Evolutionary conservation across 2,797 vertebrate genomes (phyloP).

Genomic region (Semotilus atromaculatus): DNA sequence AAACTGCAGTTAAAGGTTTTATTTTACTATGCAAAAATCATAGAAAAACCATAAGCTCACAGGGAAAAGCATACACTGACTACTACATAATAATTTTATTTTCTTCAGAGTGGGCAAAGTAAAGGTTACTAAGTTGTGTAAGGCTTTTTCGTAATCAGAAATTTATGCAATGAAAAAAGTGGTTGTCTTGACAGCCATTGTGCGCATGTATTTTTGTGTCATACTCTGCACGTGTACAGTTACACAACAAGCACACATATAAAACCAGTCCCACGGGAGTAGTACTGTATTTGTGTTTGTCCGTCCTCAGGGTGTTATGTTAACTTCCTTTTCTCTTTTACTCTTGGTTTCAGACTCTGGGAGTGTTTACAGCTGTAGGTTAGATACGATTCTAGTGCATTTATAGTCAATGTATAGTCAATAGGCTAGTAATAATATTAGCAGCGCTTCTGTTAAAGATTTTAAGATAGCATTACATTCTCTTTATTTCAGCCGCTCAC

Average conservation of each 20-base stretch:
- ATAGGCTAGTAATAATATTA: not conserved
- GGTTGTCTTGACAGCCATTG: not conserved
- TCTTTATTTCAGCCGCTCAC: slow-evolving; percentile 22
- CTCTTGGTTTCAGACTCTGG: not conserved
- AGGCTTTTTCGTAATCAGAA: not conserved
- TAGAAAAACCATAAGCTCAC: too few relatives aligned
- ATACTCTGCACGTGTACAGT: slow-evolving; percentile 13
- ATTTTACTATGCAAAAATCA: too few relatives aligned
- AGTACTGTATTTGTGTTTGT: not conserved
- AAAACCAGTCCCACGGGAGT: not conserved
- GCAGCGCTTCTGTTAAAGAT: not conserved
- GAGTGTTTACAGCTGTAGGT: not conserved
- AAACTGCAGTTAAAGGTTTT: too few relatives aligned
- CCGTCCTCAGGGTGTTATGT: not conserved
- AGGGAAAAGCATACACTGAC: too few relatives aligned
- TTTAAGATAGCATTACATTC: slow-evolving; percentile 22
- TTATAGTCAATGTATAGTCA: not conserved
- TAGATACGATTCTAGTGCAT: not conserved
- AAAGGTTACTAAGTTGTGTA: not conserved
- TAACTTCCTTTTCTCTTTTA: not conserved
- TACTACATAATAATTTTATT: too few relatives aligned
- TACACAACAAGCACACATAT: slow-evolving; percentile 45
- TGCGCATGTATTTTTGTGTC: not conserved
- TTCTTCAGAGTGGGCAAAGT: not conserved
- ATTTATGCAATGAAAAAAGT: not conserved